Conservation (phyloP, 2,888 invertebrate genomes). For the Dynastes grantii region DNA sequence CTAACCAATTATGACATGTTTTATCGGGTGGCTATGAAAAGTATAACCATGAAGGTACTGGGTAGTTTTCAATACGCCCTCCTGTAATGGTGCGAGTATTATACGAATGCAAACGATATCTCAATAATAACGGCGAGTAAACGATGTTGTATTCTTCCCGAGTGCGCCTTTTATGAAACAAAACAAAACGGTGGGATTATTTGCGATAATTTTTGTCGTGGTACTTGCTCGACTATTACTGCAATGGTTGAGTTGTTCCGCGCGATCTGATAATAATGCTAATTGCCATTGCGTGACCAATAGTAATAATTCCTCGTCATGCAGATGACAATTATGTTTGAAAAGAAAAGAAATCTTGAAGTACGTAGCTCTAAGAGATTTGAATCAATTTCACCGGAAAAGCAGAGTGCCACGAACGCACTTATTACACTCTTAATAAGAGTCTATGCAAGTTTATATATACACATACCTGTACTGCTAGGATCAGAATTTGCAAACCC, state of each 20-base stretch:
- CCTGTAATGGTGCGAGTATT: background rate
- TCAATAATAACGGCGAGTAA: background rate
- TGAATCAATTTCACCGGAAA: background rate
- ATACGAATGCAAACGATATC: background rate
- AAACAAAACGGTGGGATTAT: background rate
- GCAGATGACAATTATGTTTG: conserved; percentile 20
- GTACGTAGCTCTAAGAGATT: background rate
- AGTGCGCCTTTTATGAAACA: background rate
- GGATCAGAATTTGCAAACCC: no score
- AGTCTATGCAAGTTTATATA: no score
- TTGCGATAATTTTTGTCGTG: conserved; percentile 4
- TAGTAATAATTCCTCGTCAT: conserved; percentile 16
- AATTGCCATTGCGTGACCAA: conserved; percentile 29
- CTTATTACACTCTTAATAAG: background rate
- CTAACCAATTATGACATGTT: no score
- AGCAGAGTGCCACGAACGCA: background rate
- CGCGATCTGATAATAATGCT: conserved; percentile 17
- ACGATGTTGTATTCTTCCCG: conserved; percentile 12
- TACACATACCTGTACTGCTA: no score
- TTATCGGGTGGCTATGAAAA: no score
- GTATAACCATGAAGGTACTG: no score
- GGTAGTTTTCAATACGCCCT: no score
- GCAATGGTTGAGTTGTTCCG: conserved; percentile 13
- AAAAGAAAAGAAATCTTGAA: background rate
- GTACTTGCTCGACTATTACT: background rate